Conservation (phyloP, 2,888 invertebrate species). For the Diadromus collaris region DNA sequence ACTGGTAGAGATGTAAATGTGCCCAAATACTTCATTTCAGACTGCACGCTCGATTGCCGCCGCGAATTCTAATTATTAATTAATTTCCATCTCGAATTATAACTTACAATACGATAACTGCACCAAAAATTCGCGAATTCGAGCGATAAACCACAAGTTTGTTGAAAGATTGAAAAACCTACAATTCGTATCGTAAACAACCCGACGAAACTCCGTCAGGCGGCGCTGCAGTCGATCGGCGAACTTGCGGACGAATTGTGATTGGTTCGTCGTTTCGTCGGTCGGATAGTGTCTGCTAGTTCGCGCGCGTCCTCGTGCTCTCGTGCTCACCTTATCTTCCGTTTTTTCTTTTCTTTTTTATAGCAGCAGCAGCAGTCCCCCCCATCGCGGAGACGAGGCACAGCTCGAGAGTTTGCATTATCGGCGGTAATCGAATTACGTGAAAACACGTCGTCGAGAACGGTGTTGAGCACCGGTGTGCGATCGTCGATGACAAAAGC, state of each 20-base stretch:
- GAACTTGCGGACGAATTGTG: background rate
- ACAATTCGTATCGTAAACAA: background rate
- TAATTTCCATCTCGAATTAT: background rate
- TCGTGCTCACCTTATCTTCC: background rate
- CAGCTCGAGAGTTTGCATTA: background rate
- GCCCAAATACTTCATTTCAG: too few species aligned
- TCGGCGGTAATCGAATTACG: constrained; percentile 37
- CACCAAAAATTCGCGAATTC: background rate
- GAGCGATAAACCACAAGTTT: background rate
- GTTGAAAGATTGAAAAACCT: background rate
- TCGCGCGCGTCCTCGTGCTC: constrained; percentile 1
- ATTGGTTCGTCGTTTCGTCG: too few species aligned
- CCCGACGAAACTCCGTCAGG: constrained; percentile 7
- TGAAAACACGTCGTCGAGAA: constrained; percentile 15
- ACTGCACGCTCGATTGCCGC: background rate
- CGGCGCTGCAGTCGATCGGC: constrained; percentile 18
- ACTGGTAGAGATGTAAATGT: too few species aligned
- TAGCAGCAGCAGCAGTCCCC: constrained; percentile 1
- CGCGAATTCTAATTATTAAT: background rate
- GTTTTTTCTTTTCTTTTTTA: constrained; percentile 7
- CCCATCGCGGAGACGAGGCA: background rate
- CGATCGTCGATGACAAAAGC: constrained; percentile 22
- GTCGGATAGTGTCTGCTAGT: background rate
- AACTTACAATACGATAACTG: background rate
- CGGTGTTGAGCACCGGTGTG: background rate